Evolutionary conservation across 1,140 invertebrate genomes (phyloP).

Genomic region (Penaeus chinensis): DNA sequence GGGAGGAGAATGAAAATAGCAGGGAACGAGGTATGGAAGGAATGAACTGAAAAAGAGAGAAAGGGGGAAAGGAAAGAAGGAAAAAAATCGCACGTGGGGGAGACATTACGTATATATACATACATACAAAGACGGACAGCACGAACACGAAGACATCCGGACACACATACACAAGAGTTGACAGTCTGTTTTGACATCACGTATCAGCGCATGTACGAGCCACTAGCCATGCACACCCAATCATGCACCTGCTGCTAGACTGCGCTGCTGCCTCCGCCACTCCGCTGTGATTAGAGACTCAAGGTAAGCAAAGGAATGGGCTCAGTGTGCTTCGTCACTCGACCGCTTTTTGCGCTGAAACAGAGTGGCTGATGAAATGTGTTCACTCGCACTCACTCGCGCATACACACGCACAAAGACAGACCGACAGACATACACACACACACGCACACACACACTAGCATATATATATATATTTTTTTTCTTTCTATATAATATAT

Average conservation of each 20-base stretch:
- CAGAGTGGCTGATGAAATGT: too few relatives aligned
- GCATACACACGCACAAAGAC: conserved; percentile 6
- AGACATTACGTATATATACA: not conserved
- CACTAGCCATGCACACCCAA: not conserved
- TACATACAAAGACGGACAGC: not conserved
- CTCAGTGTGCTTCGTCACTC: too few relatives aligned
- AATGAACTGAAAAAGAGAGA: not conserved
- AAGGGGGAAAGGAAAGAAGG: not conserved
- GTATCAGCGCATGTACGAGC: not conserved
- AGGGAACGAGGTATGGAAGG: not conserved
- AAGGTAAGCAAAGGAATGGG: not conserved
- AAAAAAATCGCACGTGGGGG: not conserved
- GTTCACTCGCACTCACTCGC: not conserved
- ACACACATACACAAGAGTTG: not conserved
- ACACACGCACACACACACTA: not conserved
- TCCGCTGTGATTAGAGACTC: too few relatives aligned
- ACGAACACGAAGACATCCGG: not conserved
- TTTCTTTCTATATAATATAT: not conserved
- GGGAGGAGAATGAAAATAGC: not conserved
- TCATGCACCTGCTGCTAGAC: not conserved
- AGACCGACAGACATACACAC: not conserved
- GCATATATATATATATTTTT: not conserved
- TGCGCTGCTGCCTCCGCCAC: too few relatives aligned
- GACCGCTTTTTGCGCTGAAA: too few relatives aligned
- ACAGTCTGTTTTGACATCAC: not conserved